Evolutionary conservation across 2,888 invertebrate genomes (phyloP), one percentile per base, ranked within the genome.

Genomic region (Andrena dorsata): DNA sequence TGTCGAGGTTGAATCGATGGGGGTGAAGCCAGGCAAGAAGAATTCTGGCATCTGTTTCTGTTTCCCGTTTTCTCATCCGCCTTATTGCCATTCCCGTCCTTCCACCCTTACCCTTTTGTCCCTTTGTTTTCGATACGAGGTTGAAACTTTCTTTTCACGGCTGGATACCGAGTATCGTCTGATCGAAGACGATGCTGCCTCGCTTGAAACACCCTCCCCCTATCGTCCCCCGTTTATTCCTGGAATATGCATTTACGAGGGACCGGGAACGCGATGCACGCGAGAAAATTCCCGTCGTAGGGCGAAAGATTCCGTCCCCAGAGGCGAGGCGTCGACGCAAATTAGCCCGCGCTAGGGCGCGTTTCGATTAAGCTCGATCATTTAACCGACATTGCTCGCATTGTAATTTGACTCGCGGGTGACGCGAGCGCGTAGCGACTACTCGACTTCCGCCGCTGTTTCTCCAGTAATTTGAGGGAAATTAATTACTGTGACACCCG

Each of bases 31-130:
- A 87, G 64, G 81, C 80, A 81, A 79, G 83, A 85, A 79, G 72
- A 79, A 91, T 90, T 89, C 88, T 84, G 86, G 90, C 92, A 92
- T 92, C 92, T 92, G 92, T 88, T 90, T 90, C 90, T 90, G 88
- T 92, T 90, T 90, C 89, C 66, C 88, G 86, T 87, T 92, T 92
- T 92, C 92, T 92, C 91, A 92, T 91, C 90, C 91, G 90, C 90
- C 90, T 92, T 92, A 90, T 91, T 90, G 91, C 86, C 80, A 84
- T 85, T 86, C 80, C 82, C 74, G 66, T 86, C 84, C 83, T 89
- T 77, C 16, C 35, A 32, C n/a, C 13, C 58, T 64, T 26, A 51
- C 16, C 65, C 53, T 64, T 79, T 70, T 79, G 80, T 64, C 41
- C 63, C 68, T 76, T 77, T 78, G 71, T 65, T 77, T 77, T 61